Evolutionary conservation across 2,113 vertebrate genomes (phyloP), one percentile per base, ranked within the genome.

Genomic region (Pogonocichla stellata): DNA sequence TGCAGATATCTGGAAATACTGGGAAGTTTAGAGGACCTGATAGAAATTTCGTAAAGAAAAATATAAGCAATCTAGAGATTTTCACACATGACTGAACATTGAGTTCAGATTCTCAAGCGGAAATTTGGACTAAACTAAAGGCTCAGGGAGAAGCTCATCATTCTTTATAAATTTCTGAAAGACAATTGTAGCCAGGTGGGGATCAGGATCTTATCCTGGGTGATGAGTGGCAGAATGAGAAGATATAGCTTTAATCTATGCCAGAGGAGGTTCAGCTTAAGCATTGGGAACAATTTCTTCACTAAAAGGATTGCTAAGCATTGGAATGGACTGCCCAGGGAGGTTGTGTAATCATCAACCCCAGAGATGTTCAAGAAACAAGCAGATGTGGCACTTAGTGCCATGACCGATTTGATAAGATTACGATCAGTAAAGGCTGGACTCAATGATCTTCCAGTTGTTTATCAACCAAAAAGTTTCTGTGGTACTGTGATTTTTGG

Each of bases 71-170:
- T 29, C 9, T 29, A 24, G 31, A 70, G n/a, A 66, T 71, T 82
- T 88, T 91, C 25, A 53, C 8, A 15, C 10, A 5, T 40, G 28
- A 74, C 38, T 51, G 42, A 88, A 25, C 42, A 33, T 0, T 61
- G 28, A 79, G 8, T 74, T 86, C 42, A 82, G 51, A 38, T 29
- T 48, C 6, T 51, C 5, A 82, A 29, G 22, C 26, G 33, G 13
- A 71, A 80, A 71, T 71, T 62, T 45, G 13, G 10, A 67, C 77
- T 43, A 34, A 83, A 12, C 5, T 24, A 20, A 15, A 81, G 8
- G 33, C 15, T 51, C 10, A 28, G 18, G 36, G 7, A 26, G 3
- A 33, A 13, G 8, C 8, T 51, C 19, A 24, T 33, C 0, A 0
- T 6, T 50, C 31, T 65, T 16, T 42, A 62, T 7, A 54, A 57